A percentile compares a stretch with the other conserved stretches of the same genome.
phyloP scores from a whole-genome alignment of 2,888 invertebrate species.

The Hirtodrosophila trivittata region DNA sequence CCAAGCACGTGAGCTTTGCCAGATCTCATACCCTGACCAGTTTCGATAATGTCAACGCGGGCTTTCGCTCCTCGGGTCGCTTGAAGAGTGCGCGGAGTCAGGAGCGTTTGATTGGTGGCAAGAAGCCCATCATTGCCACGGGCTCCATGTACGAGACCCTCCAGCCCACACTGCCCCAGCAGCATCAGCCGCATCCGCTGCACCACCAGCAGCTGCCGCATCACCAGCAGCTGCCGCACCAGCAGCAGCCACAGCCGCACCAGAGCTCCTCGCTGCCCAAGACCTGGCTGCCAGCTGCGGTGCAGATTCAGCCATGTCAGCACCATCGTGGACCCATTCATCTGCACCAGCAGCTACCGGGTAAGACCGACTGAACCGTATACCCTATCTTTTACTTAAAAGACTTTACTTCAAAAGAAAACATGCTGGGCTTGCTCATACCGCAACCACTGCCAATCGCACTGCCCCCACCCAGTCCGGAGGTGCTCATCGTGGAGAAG shows the following conservation, averaged over 20 bases:
- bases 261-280: slow-evolving; percentile 63
- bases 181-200: slow-evolving; percentile 34
- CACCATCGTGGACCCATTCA: slow-evolving; percentile 80
- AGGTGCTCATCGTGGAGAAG: slow-evolving; percentile 87
- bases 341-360: slow-evolving; percentile 71
- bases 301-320: slow-evolving; percentile 72
- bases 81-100: slow-evolving; percentile 85
- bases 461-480: slow-evolving; percentile 77
- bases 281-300: slow-evolving; percentile 62
- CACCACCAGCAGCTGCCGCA: slow-evolving; percentile 1
- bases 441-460: slow-evolving; percentile 66
- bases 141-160: slow-evolving; percentile 78
- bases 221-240: slow-evolving; percentile 20
- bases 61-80: slow-evolving; percentile 83
- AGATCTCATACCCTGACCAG: slow-evolving; percentile 94
- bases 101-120: slow-evolving; percentile 90
- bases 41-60: slow-evolving; percentile 88
- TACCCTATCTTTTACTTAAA: no score
- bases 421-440: slow-evolving; percentile 65
- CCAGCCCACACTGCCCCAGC: slow-evolving; percentile 60
- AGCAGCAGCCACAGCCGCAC: slow-evolving; percentile 40
- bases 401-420: slow-evolving; percentile 50
- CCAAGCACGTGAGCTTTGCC: slow-evolving; percentile 96
- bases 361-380: slow-evolving; percentile 18
- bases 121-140: slow-evolving; percentile 85